Base-by-base conservation (phyloP, 2,797 vertebrate genomes). In the Eurystomus glaucurus region DNA sequence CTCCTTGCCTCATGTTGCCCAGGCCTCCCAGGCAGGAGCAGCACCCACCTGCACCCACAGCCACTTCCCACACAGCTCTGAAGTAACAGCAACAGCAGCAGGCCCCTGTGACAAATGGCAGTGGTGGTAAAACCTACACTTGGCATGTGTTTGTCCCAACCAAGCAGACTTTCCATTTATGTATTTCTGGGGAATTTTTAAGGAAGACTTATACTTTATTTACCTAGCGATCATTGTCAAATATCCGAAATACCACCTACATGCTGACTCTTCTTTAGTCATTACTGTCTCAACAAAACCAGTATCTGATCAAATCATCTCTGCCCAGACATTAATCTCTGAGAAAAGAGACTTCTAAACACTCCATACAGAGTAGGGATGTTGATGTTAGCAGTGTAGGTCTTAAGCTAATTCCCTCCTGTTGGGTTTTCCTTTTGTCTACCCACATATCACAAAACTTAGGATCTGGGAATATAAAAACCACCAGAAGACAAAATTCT, bases 1-100 rank as follows among this genome's bases (percentile, higher is more conserved):
- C 20, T 2, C 39, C 37, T n/a, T 62, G 41, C 33, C 33, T n/a
- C 21, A 3, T 0, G 0, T 65, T 64, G n/a, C 46, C 55, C 60
- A 18, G 31, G 19, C 10, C 3, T 43, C 23, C 31, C 39, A 10
- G 18, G 23, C 17, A 79, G 46, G 12, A 91, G 37, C 37, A 70
- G 43, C 60, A 51, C n/a, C 58, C 62, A 85, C 62, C 70, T 52
- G 58, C 51, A 61, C 46, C 68, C 50, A 2, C 4, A 62, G n/a
- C 31, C 71, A n/a, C 70, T 43, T 76, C 88, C 79, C 76, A 79
- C 41, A 12, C 1, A 15, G 26, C 71, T 46, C 50, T 4, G 8
- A 43, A 11, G 3, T 6, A 29, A 52, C 48, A n/a, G 26, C 12
- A 35, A 35, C 35, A 14, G 70, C 48, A 25, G n/a, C 12, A 37